phyloP scores from a whole-genome alignment of 1,140 invertebrate genomes.

The Drosophila kohkoa region DNA sequence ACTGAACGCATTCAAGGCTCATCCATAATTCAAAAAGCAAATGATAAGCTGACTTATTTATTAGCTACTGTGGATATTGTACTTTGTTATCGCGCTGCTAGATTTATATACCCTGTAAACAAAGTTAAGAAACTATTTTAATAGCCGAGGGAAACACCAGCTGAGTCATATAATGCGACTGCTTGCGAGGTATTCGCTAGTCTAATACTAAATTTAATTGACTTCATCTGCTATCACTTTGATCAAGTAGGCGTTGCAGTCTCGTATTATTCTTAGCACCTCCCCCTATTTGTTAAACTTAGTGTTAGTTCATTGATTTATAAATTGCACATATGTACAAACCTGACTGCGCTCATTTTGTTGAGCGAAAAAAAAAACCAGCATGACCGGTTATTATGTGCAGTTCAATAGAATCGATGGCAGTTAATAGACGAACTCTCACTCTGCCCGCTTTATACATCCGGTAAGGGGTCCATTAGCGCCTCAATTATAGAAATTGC shows the following conservation, averaged over 20 bases:
- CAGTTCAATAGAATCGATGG: slow-evolving; percentile 2
- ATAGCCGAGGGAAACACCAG: background rate
- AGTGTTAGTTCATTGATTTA: slow-evolving; percentile 27
- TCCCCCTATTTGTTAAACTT: slow-evolving; percentile 16
- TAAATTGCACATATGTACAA: slow-evolving; percentile 13
- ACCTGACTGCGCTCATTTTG: background rate
- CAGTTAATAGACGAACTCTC: slow-evolving; percentile 23
- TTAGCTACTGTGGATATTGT: background rate
- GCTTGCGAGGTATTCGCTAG: background rate
- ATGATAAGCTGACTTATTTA: slow-evolving; percentile 20
- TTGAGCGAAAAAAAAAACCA: background rate
- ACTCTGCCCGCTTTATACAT: slow-evolving; percentile 25
- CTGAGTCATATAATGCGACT: background rate
- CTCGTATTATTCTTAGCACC: slow-evolving; percentile 14
- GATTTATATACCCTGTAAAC: slow-evolving; percentile 7
- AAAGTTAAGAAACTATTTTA: background rate
- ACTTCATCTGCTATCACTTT: background rate
- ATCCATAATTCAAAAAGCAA: slow-evolving; percentile 5
- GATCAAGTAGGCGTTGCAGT: slow-evolving; percentile 10
- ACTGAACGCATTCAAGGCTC: slow-evolving; percentile 30
- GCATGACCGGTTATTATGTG: slow-evolving; percentile 36
- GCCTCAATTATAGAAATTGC: slow-evolving; percentile 45
- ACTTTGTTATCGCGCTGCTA: background rate
- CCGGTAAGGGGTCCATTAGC: slow-evolving; percentile 18
- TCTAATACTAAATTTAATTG: background rate